Percentiles rank a stretch among this genome's conserved stretches.
These are phyloP conservation scores for Megaptera novaeangliae DNA, from an alignment of 2,113 vertebrate genomes.

Conservation along the genomic window DNA sequence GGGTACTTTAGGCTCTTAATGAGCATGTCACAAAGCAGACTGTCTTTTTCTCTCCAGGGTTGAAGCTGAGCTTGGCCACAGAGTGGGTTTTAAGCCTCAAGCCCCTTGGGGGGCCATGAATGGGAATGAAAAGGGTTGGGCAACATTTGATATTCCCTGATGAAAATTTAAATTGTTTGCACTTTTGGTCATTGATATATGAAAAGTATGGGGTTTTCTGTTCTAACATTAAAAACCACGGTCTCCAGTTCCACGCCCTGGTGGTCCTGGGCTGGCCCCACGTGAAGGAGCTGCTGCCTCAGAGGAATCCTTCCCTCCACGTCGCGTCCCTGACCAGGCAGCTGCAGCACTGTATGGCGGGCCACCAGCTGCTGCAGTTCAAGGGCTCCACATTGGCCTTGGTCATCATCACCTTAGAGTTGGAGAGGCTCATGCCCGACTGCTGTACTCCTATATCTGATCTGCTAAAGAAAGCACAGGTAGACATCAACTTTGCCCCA, in stretches of 20 bases:
- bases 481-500: slow-evolving; percentile 79
- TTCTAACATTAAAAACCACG: slow-evolving; percentile 73
- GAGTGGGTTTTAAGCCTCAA: not conserved
- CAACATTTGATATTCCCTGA: slow-evolving; percentile 65
- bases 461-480: slow-evolving; percentile 95
- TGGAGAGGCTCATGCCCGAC: slow-evolving; percentile 89
- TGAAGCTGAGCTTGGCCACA: slow-evolving; percentile 42
- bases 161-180: slow-evolving; percentile 70
- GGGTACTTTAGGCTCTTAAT: slow-evolving; percentile 35
- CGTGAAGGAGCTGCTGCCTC: slow-evolving; percentile 82
- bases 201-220: slow-evolving; percentile 77
- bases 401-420: slow-evolving; percentile 98
- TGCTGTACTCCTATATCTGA: slow-evolving; percentile 89
- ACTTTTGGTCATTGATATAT: slow-evolving; percentile 70
- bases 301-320: slow-evolving; percentile 93
- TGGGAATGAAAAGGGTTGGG: slow-evolving; percentile 29
- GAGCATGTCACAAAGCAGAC: slow-evolving; percentile 64
- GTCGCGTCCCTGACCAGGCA: slow-evolving; percentile 94
- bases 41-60: slow-evolving; percentile 65
- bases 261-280: slow-evolving; percentile 85
- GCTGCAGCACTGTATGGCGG: slow-evolving; percentile 99
- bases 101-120: not conserved
- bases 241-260: slow-evolving; percentile 88
- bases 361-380: slow-evolving; percentile 98
- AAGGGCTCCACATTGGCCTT: slow-evolving; percentile 96